Conservation (phyloP, 1,140 invertebrate genomes). For the Episyrphus balteatus region DNA sequence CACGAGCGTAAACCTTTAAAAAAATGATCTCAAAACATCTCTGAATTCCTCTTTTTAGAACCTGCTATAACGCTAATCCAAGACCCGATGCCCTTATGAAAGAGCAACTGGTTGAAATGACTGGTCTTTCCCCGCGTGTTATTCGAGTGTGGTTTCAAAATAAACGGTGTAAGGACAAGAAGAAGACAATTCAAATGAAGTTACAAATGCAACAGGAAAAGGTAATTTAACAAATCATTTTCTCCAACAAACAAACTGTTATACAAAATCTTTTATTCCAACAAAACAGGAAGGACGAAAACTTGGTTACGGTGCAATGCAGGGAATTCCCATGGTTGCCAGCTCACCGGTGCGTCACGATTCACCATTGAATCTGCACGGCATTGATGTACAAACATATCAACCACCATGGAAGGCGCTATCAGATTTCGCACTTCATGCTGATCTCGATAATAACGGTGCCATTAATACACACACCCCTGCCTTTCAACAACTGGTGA, state of each 20-base stretch:
- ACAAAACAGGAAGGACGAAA: slow-evolving; percentile 80
- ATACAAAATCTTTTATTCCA: background rate
- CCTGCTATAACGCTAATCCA: slow-evolving; percentile 94
- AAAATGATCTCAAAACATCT: too few species aligned
- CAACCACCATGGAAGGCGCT: slow-evolving; percentile 96
- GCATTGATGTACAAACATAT: slow-evolving; percentile 87
- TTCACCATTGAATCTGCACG: slow-evolving; percentile 71
- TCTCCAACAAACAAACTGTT: background rate
- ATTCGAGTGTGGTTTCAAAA: slow-evolving; percentile 99
- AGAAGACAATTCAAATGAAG: slow-evolving; percentile 92
- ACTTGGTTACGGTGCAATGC: slow-evolving; percentile 80
- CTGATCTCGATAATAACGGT: slow-evolving; percentile 68
- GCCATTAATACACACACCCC: slow-evolving; percentile 69
- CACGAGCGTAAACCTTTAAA: background rate
- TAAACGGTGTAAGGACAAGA: slow-evolving; percentile 99
- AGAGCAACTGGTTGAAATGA: slow-evolving; percentile 98
- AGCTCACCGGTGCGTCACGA: slow-evolving; percentile 91
- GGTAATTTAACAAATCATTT: slow-evolving; percentile 48
- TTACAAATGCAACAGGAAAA: slow-evolving; percentile 96
- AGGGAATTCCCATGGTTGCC: slow-evolving; percentile 94
- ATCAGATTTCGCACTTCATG: slow-evolving; percentile 87
- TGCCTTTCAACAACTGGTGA: slow-evolving; percentile 92
- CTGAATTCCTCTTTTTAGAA: too few species aligned
- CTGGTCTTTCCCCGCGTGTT: slow-evolving; percentile 85
- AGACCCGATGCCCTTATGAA: slow-evolving; percentile 98